Evolutionary conservation across 2,888 invertebrate genomes (phyloP).

Genomic region (Hesperia comma): DNA sequence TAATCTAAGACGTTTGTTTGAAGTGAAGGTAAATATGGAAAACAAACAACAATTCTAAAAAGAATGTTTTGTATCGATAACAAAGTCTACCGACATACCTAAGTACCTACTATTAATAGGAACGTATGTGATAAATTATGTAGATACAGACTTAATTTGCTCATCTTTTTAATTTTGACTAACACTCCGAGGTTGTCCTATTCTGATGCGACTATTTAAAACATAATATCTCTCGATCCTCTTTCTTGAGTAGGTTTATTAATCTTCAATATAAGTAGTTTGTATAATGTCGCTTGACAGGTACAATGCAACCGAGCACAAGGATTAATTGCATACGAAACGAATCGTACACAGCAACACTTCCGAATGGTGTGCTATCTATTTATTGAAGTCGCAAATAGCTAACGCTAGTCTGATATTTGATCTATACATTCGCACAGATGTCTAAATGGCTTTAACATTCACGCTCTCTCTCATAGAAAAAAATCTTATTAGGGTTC

Average conservation of each 20-base stretch:
- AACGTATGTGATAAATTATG: no score
- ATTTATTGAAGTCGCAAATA: constrained; percentile 29
- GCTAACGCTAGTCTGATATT: not conserved
- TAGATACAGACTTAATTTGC: no score
- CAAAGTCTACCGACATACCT: no score
- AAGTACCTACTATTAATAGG: no score
- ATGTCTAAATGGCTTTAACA: not conserved
- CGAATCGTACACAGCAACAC: constrained; percentile 26
- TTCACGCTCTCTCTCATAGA: no score
- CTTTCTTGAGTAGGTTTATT: not conserved
- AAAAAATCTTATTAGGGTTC: no score
- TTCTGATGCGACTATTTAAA: not conserved
- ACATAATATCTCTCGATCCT: not conserved
- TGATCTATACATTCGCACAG: not conserved
- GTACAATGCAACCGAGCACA: constrained; percentile 16
- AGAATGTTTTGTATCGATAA: no score
- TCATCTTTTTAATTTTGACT: no score
- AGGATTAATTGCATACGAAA: constrained; percentile 28
- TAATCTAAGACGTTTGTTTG: no score
- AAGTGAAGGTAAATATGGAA: no score
- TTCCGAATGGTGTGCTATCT: constrained; percentile 22
- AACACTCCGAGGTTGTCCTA: no score
- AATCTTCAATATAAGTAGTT: not conserved
- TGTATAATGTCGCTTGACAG: constrained; percentile 6
- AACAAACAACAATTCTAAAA: no score